phyloP scores from a whole-genome alignment of 2,888 invertebrate species.

The Heliconius charithonia region DNA sequence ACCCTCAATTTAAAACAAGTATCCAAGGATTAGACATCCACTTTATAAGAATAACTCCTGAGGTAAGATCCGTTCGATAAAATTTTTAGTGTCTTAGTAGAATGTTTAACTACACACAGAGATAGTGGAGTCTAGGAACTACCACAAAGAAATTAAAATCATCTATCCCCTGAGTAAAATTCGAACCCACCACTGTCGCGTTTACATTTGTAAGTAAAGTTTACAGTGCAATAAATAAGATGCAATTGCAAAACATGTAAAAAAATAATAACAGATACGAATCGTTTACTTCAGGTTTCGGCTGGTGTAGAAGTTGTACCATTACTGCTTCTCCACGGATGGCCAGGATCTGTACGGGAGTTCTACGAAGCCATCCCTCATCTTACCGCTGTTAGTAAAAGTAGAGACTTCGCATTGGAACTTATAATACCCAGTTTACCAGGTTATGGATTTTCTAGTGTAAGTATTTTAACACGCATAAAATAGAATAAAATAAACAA shows the following conservation, averaged over 20 bases:
- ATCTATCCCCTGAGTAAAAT: background rate
- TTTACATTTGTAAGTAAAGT: background rate
- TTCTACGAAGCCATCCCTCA: constrained; percentile 89
- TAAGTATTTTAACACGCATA: constrained; percentile 50
- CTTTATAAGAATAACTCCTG: constrained; percentile 86
- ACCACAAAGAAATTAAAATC: background rate
- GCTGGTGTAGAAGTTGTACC: constrained; percentile 81
- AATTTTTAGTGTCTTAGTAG: no score
- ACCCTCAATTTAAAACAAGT: constrained; percentile 87
- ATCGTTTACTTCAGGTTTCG: constrained; percentile 54
- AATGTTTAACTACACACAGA: background rate
- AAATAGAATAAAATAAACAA: no score
- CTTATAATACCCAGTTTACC: constrained; percentile 84
- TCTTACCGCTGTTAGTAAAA: constrained; percentile 80
- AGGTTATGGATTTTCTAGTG: constrained; percentile 77
- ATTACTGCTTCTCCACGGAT: constrained; percentile 89
- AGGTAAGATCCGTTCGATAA: constrained; percentile 44
- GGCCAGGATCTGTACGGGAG: constrained; percentile 92
- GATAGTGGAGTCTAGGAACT: background rate
- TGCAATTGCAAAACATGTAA: background rate
- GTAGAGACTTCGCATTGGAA: constrained; percentile 85
- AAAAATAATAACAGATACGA: no score
- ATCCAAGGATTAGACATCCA: constrained; percentile 89
- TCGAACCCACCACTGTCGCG: background rate
- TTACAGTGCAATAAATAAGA: background rate